A percentile compares a stretch with the other conserved stretches of the same genome.
phyloP scores from a whole-genome alignment of 2,888 invertebrate genomes.

The Liopterus haemorrhoidalis region DNA sequence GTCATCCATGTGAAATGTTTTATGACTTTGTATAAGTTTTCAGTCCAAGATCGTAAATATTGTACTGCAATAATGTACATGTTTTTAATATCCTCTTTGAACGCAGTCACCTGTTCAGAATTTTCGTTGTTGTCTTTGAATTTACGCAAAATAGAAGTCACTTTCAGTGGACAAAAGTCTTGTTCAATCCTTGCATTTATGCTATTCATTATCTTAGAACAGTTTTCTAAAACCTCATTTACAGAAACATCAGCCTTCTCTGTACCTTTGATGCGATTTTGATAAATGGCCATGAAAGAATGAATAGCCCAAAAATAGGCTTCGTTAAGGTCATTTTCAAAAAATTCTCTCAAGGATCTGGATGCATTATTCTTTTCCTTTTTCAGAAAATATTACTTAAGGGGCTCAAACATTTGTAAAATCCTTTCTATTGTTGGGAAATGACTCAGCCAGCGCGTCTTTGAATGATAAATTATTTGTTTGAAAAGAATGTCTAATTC shows the following conservation, averaged over 20 bases:
- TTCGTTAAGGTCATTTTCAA: slow-evolving; percentile 15
- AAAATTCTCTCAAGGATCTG: slow-evolving; percentile 12
- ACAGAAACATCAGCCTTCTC: no score
- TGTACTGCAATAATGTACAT: slow-evolving; percentile 25
- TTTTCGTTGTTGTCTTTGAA: slow-evolving; percentile 19
- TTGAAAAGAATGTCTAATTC: slow-evolving; percentile 12
- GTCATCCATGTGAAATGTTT: slow-evolving; percentile 24
- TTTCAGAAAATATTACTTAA: slow-evolving; percentile 16
- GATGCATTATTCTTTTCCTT: slow-evolving; percentile 17
- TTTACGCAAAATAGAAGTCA: slow-evolving; percentile 23
- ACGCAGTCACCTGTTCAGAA: slow-evolving; percentile 19
- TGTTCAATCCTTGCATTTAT: slow-evolving; percentile 23
- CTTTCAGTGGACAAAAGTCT: slow-evolving; percentile 22
- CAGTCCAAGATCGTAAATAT: slow-evolving; percentile 23
- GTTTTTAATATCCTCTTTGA: slow-evolving; percentile 25
- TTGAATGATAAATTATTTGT: slow-evolving; percentile 9
- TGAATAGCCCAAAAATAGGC: slow-evolving; percentile 15
- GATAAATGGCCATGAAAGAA: no score
- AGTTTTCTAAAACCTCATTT: no score
- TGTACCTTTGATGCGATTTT: no score
- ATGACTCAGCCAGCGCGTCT: slow-evolving; percentile 4
- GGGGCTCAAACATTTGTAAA: slow-evolving; percentile 18
- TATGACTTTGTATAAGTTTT: slow-evolving; percentile 20
- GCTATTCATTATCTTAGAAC: slow-evolving; percentile 24
- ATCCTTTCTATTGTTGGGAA: slow-evolving; percentile 16